Percentiles rank a stretch among this genome's conserved stretches.
phyloP scores from a whole-genome alignment of 2,888 invertebrate genomes.

The Hemistola chrysoprasaria region DNA sequence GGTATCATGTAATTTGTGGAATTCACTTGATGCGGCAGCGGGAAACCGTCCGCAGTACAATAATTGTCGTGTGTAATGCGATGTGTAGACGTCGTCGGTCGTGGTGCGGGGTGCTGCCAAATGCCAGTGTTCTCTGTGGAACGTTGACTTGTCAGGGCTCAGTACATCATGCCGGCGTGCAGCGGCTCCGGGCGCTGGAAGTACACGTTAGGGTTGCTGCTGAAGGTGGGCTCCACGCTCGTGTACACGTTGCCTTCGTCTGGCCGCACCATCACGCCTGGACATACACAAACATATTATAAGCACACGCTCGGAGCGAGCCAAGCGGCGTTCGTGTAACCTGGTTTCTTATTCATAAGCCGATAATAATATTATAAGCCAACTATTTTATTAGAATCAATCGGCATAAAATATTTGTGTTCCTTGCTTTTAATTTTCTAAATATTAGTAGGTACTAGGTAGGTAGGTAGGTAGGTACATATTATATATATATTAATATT shows the following conservation, averaged over 20 bases:
- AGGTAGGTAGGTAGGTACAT: conserved; percentile 5
- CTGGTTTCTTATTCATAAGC: too few relatives aligned
- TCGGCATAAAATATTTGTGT: too few relatives aligned
- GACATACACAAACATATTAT: conserved; percentile 32
- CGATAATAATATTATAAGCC: too few relatives aligned
- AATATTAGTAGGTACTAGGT: too few relatives aligned
- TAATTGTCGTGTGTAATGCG: neutral
- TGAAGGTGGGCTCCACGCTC: conserved; percentile 91
- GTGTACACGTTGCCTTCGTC: conserved; percentile 93
- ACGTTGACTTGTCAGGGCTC: conserved; percentile 80
- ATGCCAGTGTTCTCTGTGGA: conserved; percentile 72
- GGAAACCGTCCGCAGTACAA: conserved; percentile 6
- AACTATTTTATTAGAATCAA: too few relatives aligned
- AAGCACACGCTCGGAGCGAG: conserved; percentile 4
- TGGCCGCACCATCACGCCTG: conserved; percentile 89
- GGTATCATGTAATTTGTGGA: conserved; percentile 13
- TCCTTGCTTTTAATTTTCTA: too few relatives aligned
- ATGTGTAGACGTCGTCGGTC: conserved; percentile 3
- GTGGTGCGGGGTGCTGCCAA: conserved; percentile 58
- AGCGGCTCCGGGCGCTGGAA: conserved; percentile 91
- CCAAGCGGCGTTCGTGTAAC: too few relatives aligned
- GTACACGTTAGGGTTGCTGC: conserved; percentile 95
- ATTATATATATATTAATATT: conserved; percentile 14
- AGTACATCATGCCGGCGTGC: conserved; percentile 96
- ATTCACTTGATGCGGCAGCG: conserved; percentile 16